Percentiles rank a stretch among this genome's conserved stretches.
Conservation (phyloP, 92 coral and sea anemone genomes). For the Epizoanthus stellaris region DNA sequence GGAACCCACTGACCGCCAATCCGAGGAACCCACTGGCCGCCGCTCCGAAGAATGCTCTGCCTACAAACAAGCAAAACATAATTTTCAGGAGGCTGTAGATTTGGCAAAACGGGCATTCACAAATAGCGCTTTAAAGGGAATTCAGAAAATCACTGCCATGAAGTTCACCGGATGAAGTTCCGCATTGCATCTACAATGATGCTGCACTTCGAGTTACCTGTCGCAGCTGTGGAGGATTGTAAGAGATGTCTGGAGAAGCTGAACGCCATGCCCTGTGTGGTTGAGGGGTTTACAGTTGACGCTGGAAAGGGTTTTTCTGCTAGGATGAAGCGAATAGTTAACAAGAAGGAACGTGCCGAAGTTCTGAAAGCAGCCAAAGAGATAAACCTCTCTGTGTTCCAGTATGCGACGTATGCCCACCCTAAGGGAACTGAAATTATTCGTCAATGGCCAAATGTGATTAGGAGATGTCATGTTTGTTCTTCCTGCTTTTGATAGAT, state of each 20-base stretch:
- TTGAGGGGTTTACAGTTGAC: background rate
- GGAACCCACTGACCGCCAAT: too few relatives aligned
- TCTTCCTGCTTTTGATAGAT: background rate
- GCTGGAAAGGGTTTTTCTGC: background rate
- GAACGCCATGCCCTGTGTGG: constrained; percentile 16
- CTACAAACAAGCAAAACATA: constrained; percentile 12
- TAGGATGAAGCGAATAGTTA: background rate
- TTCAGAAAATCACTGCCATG: constrained; percentile 36
- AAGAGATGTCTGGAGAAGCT: constrained; percentile 29
- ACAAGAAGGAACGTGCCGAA: background rate
- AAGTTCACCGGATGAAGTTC: constrained; percentile 42
- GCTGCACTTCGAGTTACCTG: background rate
- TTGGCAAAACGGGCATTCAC: constrained; percentile 36
- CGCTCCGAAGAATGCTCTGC: background rate
- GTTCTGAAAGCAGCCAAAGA: constrained; percentile 1
- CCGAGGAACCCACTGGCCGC: too few relatives aligned
- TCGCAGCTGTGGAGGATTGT: background rate
- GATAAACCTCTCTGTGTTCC: constrained; percentile 25
- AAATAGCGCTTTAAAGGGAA: constrained; percentile 22
- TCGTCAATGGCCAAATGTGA: constrained; percentile 9
- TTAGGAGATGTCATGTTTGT: background rate
- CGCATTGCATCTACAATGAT: constrained; percentile 39
- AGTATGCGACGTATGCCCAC: constrained; percentile 5
- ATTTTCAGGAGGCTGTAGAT: constrained; percentile 29
- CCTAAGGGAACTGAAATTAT: background rate